These are phyloP conservation scores for Gymnocheta viridis DNA, from an alignment of 2,888 invertebrate species.

Conservation along the genomic window DNA sequence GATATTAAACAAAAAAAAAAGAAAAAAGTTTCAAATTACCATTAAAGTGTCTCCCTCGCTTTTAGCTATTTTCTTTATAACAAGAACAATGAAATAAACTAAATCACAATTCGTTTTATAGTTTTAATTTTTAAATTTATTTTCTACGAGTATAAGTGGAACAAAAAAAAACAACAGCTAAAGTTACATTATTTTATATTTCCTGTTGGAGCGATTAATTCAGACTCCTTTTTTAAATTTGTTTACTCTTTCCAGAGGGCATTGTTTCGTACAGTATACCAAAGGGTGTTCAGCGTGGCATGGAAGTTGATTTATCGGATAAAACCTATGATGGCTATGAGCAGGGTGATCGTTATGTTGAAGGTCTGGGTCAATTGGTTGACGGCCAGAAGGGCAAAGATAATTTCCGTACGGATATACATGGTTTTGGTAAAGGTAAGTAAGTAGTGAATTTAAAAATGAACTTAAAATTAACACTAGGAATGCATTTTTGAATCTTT, in stretches of 20 bases:
- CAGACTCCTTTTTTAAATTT: conserved; percentile 22
- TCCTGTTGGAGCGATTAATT: conserved; percentile 47
- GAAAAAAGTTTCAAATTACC: conserved; percentile 66
- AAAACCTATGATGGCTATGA: conserved; percentile 89
- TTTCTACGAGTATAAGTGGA: conserved; percentile 1
- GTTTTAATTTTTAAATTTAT: conserved; percentile 37
- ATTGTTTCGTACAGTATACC: conserved; percentile 91
- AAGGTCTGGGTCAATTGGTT: conserved; percentile 90
- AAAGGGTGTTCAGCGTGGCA: conserved; percentile 87
- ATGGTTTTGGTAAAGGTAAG: conserved; percentile 87
- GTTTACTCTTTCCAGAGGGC: conserved; percentile 84
- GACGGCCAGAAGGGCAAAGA: conserved; percentile 89
- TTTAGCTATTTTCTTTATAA: background rate
- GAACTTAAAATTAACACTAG: too few species aligned
- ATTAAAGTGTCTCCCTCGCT: conserved; percentile 40
- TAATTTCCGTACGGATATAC: conserved; percentile 87
- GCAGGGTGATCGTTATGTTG: conserved; percentile 85
- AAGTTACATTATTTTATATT: conserved; percentile 57
- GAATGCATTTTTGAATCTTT: background rate
- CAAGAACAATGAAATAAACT: conserved; percentile 16
- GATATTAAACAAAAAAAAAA: conserved; percentile 3
- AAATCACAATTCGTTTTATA: conserved; percentile 54
- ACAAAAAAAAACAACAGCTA: background rate
- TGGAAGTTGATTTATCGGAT: conserved; percentile 90
- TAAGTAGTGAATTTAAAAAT: conserved; percentile 4